Conservation (phyloP, 2,888 invertebrate genomes). For the Poecilobothrus nobilitatus region DNA sequence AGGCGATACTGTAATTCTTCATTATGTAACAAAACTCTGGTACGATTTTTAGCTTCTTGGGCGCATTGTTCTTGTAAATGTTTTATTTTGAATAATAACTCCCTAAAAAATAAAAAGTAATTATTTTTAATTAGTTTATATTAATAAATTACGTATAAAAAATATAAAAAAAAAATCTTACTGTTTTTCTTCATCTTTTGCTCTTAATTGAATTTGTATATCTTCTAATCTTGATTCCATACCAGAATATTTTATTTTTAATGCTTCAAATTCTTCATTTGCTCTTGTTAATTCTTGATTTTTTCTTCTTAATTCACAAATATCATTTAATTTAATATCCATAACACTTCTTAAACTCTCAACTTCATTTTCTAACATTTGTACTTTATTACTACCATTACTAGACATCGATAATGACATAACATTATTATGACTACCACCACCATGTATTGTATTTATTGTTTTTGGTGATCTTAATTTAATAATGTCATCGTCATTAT, state of each 20-base stretch:
- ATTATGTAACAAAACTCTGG: constrained; percentile 69
- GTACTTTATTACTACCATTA: constrained; percentile 26
- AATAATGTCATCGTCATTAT: background rate
- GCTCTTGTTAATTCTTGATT: constrained; percentile 62
- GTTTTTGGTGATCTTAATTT: background rate
- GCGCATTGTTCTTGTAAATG: constrained; percentile 63
- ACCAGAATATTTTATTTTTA: constrained; percentile 64
- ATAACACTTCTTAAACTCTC: constrained; percentile 79
- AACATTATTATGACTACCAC: constrained; percentile 21
- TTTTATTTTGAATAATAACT: constrained; percentile 60
- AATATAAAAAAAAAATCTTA: constrained; percentile 42
- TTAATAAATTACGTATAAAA: background rate
- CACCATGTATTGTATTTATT: background rate
- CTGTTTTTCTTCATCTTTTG: constrained; percentile 64
- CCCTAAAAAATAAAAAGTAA: constrained; percentile 43
- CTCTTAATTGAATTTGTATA: constrained; percentile 63
- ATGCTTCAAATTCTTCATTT: constrained; percentile 62
- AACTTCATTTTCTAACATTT: constrained; percentile 59
- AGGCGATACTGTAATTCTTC: constrained; percentile 85
- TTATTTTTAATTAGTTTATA: background rate
- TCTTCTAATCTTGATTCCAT: constrained; percentile 81
- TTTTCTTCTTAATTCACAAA: constrained; percentile 64
- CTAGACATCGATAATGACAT: constrained; percentile 32
- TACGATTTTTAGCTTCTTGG: constrained; percentile 69
- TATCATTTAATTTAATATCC: constrained; percentile 79